Evolutionary conservation across 2,888 invertebrate species (phyloP).

Genomic region (Nymphalis polychloros): DNA sequence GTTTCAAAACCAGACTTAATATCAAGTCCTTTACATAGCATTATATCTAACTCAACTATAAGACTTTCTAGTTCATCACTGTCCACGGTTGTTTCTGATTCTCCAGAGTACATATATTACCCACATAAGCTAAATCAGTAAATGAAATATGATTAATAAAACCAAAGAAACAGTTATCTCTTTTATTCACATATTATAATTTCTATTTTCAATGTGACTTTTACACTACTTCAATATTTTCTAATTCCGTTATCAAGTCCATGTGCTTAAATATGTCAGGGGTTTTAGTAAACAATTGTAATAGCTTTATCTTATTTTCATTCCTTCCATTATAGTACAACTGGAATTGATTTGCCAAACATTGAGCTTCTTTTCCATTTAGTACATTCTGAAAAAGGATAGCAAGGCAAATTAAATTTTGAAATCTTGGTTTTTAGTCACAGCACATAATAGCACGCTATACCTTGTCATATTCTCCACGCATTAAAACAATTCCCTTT

Average conservation of each 20-base stretch:
- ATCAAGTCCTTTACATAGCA: constrained; percentile 12
- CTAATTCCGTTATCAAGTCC: constrained; percentile 89
- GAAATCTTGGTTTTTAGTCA: too few relatives aligned
- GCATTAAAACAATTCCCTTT: constrained; percentile 90
- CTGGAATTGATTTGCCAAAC: constrained; percentile 92
- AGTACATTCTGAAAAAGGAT: constrained; percentile 82
- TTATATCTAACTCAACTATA: constrained; percentile 1
- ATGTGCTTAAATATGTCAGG: constrained; percentile 91
- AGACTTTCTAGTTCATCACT: constrained; percentile 16
- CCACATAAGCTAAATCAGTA: constrained; percentile 64
- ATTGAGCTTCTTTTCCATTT: constrained; percentile 90
- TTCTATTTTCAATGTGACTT: constrained; percentile 1
- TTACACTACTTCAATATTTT: constrained; percentile 79
- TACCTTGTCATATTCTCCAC: constrained; percentile 90
- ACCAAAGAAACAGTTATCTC: neutral
- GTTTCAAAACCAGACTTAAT: neutral
- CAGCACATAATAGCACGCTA: neutral
- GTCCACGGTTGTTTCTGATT: constrained; percentile 41
- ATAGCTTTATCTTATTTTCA: constrained; percentile 81
- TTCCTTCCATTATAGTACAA: constrained; percentile 89
- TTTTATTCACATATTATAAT: constrained; percentile 9
- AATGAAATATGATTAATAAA: constrained; percentile 21
- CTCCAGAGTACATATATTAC: constrained; percentile 66
- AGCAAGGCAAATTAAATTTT: too few relatives aligned
- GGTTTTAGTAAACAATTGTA: constrained; percentile 85